Percentiles rank a stretch among this genome's conserved stretches.
phyloP scores from a whole-genome alignment of 2,888 invertebrate genomes.

The Caenorhabditis sp. region DNA sequence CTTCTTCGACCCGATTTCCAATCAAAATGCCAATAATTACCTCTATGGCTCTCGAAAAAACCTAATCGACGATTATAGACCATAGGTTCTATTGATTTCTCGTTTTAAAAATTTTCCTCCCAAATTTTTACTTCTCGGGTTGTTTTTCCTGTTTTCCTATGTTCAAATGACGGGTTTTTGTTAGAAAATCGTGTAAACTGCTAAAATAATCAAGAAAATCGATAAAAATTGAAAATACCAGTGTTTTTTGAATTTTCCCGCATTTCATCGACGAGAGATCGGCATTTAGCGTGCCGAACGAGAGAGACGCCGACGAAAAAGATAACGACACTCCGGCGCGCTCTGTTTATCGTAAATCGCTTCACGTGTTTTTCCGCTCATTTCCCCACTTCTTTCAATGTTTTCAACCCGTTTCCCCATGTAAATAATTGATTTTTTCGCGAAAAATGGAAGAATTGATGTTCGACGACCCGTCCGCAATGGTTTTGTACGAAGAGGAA shows the following conservation, averaged over 20 bases:
- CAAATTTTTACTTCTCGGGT: constrained; percentile 29
- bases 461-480: constrained; percentile 22
- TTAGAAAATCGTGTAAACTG: background rate
- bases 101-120: background rate
- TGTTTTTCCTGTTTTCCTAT: constrained; percentile 17
- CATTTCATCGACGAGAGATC: constrained; percentile 8
- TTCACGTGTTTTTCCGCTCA: constrained; percentile 12
- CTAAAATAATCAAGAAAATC: constrained; percentile 1
- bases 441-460: constrained; percentile 36
- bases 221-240: background rate
- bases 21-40: constrained; percentile 62
- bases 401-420: background rate
- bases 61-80: constrained; percentile 45
- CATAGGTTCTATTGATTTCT: constrained; percentile 2
- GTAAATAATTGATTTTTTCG: background rate
- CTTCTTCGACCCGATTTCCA: constrained; percentile 60
- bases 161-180: constrained; percentile 10
- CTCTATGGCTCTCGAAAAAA: constrained; percentile 55
- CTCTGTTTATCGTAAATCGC: constrained; percentile 40
- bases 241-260: background rate
- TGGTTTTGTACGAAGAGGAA: constrained; percentile 46
- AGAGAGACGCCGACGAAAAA: constrained; percentile 23
- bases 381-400: background rate
- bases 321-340: constrained; percentile 43
- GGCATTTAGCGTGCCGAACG: background rate